Percentiles rank a stretch among this genome's conserved stretches.
Conservation (phyloP, 37 sponge, comb jelly and placozoan genomes). For the Eunapius fragilis region DNA sequence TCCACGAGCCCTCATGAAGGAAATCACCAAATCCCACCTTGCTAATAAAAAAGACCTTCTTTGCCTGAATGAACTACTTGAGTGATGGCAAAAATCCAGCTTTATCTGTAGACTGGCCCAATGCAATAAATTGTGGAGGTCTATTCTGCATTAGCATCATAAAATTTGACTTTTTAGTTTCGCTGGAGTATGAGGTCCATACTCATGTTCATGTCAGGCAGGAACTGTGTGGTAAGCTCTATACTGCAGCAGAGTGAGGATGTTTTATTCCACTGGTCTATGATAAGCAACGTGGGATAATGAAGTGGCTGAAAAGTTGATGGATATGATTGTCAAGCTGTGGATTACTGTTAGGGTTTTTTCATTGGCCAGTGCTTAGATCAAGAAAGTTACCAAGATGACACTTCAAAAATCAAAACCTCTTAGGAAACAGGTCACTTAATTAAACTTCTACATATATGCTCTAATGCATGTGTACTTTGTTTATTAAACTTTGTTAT, state of each 20-base stretch:
- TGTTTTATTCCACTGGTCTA: not conserved
- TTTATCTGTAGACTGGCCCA: not conserved
- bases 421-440: not conserved
- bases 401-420: not conserved
- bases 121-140: not conserved
- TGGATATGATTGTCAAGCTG: not conserved
- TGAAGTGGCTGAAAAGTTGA: not conserved
- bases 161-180: not conserved
- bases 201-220: not conserved
- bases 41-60: not conserved
- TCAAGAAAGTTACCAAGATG: not conserved
- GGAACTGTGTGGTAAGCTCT: not conserved
- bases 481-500: too few species aligned
- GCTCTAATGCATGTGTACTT: not conserved
- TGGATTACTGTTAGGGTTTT: slow-evolving; percentile 17
- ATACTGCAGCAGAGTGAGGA: not conserved
- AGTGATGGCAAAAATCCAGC: not conserved
- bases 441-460: not conserved
- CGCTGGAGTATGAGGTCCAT: not conserved
- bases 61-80: not conserved
- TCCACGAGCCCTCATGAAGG: not conserved
- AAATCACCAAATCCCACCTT: not conserved
- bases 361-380: slow-evolving; percentile 6
- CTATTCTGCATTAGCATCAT: not conserved
- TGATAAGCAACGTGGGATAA: not conserved